Evolutionary conservation across 2,113 vertebrate genomes (phyloP), one percentile per base, ranked within the genome.

Genomic region (Hiodon tergisus): DNA sequence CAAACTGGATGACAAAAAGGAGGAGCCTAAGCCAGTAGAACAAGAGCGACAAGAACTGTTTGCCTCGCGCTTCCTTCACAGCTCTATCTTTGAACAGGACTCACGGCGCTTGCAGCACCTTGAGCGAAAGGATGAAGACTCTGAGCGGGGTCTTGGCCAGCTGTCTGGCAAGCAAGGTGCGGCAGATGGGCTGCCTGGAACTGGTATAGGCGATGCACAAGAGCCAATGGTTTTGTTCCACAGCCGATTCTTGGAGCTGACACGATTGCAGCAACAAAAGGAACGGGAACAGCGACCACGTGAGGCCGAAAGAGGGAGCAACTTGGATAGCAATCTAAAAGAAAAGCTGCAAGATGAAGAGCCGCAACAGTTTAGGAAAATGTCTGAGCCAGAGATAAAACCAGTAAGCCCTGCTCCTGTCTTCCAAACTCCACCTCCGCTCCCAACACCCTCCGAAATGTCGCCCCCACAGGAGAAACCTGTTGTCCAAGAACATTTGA

Each of bases 51-150:
- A 95, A 74, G 96, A 98, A 63, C 83, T 99, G 3, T 99, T 99
- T 66, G 97, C 97, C 0, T 99, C 97, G 9, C 93, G 97, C 0
- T 99, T 99, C 86, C 90, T 99, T 80, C 96, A 98, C 78, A 99
- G 97, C 55, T 95, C 97, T 0, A 98, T 99, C 77, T 99, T 99
- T 84, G 97, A 99, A 69, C 93, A 98, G 78, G 97, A 99, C 76
- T 96, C 97, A 0, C 95, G 93, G 78, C 92, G 97, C 61, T 84
- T 99, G 77, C 96, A 99, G 82, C 95, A 98, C 78, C 88, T 99
- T 5, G 96, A 98, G 78, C 93, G 91, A 76, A 97, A 93, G 79
- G 93, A 96, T 0, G 97, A 98, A 67, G 96, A 98, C 13, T 82
- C 92, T 0, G 95, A 97, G 81, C 86, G 92, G 48, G 77, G 87